A percentile compares a stretch with the other conserved stretches of the same genome.
Conservation (phyloP, 2,113 vertebrate species). For the Amblyopsis rosae region DNA sequence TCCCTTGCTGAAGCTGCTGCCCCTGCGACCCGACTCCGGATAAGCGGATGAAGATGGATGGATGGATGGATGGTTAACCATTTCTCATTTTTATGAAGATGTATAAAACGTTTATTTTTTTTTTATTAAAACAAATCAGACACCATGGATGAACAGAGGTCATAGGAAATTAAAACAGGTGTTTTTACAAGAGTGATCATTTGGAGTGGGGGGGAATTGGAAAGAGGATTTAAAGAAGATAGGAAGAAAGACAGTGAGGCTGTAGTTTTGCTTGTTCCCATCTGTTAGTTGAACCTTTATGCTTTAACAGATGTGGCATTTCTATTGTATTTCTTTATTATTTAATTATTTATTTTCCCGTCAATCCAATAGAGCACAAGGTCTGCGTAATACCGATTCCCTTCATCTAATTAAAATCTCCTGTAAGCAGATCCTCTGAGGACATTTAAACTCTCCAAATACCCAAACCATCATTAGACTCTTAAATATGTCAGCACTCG, state of each 20-base stretch:
- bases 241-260: neutral
- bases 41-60: no score
- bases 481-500: constrained; percentile 32
- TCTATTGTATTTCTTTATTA: constrained; percentile 26
- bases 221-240: neutral
- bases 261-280: constrained; percentile 60
- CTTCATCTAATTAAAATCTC: constrained; percentile 66
- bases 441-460: constrained; percentile 55
- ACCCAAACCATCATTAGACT: constrained; percentile 48
- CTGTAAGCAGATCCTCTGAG: constrained; percentile 56
- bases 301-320: constrained; percentile 51
- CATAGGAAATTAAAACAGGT: neutral
- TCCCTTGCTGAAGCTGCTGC: no score
- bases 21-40: no score
- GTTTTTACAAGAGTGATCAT: no score
- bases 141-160: no score
- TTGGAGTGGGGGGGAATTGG: neutral
- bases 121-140: no score
- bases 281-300: constrained; percentile 54
- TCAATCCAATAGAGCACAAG: constrained; percentile 53
- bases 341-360: constrained; percentile 15
- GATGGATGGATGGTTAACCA: no score
- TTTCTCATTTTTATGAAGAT: no score
- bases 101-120: no score
- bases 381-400: constrained; percentile 51